Percentiles rank a stretch among this genome's conserved stretches.
These are phyloP conservation scores for Ciconia stormi DNA, from an alignment of 2,113 vertebrate species.

Conservation along the genomic window DNA sequence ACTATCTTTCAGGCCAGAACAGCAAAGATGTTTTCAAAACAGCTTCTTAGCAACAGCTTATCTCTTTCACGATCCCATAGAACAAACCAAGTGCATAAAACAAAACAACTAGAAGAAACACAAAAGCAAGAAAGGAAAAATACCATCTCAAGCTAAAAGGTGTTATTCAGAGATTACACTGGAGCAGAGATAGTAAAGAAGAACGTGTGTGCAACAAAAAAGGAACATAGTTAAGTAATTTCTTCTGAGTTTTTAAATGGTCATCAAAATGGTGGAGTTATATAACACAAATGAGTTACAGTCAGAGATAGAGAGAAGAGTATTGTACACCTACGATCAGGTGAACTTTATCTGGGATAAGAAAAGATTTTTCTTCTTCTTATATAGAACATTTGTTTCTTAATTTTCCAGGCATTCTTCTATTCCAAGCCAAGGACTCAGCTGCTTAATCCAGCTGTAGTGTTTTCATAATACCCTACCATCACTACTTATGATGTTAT, in stretches of 20 bases:
- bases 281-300: not conserved
- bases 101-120: not conserved
- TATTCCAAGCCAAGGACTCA: not conserved
- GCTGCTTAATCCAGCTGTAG: not conserved
- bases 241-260: not conserved
- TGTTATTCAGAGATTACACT: not conserved
- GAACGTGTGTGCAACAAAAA: not conserved
- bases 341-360: not conserved
- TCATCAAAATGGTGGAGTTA: not conserved
- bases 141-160: not conserved
- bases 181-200: not conserved
- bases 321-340: not conserved
- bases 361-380: not conserved
- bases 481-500: not conserved
- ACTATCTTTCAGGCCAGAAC: not conserved
- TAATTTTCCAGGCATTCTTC: not conserved
- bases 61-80: not conserved
- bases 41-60: not conserved
- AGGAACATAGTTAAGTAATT: not conserved
- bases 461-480: not conserved
- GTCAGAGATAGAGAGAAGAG: not conserved
- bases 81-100: not conserved
- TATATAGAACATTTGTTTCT: not conserved
- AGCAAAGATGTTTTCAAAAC: not conserved
- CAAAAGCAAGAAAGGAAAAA: not conserved